Evolutionary conservation across 2,888 invertebrate genomes (phyloP), one percentile per base, ranked within the genome.

Genomic region (Eupithecia vulgata): DNA sequence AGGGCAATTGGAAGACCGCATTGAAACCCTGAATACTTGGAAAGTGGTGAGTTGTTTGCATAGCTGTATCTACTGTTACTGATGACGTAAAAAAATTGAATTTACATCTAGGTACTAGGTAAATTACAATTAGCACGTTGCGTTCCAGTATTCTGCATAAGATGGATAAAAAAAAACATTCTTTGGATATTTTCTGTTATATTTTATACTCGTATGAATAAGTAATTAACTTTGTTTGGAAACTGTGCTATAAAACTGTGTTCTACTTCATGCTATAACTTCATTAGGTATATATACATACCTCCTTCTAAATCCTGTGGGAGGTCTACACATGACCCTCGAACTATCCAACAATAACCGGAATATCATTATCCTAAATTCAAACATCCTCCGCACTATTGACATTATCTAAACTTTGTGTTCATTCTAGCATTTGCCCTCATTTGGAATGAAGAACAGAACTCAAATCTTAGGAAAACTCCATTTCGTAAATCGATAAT

Each of bases 331-430:
- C 37, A 69, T 67, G 59, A 67, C 62, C 74, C 61, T 69, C 57
- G 52, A 67, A 62, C 67, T 67, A 48, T 69, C 48, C 52, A 74
- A 71, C 74, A 74, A 74, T 66, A 74, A 72, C 74, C 64, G 71
- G 71, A 74, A 74, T 74, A 74, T 71, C 66, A 74, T 74, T 71
- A 74, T 72, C 65, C 71, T 71, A 61, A 61, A 61, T 69, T 57
- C 42, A 52, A 74, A 67, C 71, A 68, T 71, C 71, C 68, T 71
- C 59, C 66, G 57, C 64, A 48, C 61, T 82, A 81, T 82, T 82
- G 81, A 81, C 78, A 79, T 82, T 21, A 21, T 12, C 57, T 82
- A 77, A 84, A 86, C 79, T 84, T 81, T 79, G 73, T 82, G 79
- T 79, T 84, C 81, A 83, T 82, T 78, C 68, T 79, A 79, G 78